Conservation (phyloP, 2,888 invertebrate genomes). For the Cerceris rybyensis region DNA sequence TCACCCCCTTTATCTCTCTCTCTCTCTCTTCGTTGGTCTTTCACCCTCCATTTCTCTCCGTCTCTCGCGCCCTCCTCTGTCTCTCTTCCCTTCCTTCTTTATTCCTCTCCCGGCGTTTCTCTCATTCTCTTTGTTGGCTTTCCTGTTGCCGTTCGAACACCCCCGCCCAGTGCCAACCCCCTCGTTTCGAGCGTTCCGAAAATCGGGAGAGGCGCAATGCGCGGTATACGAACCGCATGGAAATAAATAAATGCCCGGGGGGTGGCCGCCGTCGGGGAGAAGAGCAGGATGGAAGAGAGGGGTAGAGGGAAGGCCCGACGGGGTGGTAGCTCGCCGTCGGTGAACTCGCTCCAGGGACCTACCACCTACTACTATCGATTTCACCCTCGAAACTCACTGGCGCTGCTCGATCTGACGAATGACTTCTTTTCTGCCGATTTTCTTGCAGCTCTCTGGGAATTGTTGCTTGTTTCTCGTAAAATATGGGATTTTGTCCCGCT, state of each 20-base stretch:
- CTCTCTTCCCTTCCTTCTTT: not conserved
- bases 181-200: constrained; percentile 10
- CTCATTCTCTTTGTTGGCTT: not conserved
- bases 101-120: not conserved
- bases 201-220: constrained; percentile 33
- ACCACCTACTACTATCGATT: constrained; percentile 45
- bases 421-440: constrained; percentile 29
- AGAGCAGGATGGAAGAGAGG: constrained; percentile 10
- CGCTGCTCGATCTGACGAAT: constrained; percentile 23
- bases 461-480: not conserved
- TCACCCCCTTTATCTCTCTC: constrained; percentile 21
- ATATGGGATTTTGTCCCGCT: not conserved
- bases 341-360: constrained; percentile 36
- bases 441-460: constrained; percentile 1
- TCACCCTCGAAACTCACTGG: constrained; percentile 39
- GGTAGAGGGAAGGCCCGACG: not conserved
- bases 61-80: not conserved
- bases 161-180: not conserved
- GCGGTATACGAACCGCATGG: constrained; percentile 67
- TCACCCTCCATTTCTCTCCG: constrained; percentile 21
- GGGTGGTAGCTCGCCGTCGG: constrained; percentile 20
- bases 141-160: constrained; percentile 5
- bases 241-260: constrained; percentile 75
- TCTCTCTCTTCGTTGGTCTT: not conserved
- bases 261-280: constrained; percentile 52